A percentile compares a stretch with the other conserved stretches of the same genome.
Evolutionary conservation across 2,888 invertebrate genomes (phyloP).

Genomic region (Pardosa pseudoannulata): DNA sequence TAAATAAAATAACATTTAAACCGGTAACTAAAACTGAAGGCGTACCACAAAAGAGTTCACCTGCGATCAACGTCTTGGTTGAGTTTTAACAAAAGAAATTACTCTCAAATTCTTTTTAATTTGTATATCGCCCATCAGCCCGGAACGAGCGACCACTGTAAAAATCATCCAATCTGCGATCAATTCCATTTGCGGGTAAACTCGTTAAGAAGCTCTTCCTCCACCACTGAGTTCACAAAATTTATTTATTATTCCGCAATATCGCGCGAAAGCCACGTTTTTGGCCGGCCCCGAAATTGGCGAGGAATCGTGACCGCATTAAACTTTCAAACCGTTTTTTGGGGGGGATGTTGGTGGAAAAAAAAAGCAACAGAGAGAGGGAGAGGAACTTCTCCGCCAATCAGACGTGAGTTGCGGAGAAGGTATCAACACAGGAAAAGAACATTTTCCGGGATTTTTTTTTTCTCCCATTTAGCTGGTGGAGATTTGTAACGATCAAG

Average conservation of each 20-base stretch:
- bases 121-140: conserved; percentile 31
- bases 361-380: not conserved
- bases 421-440: conserved; percentile 8
- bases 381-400: conserved; percentile 57
- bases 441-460: not conserved
- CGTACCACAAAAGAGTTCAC: no score
- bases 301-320: conserved; percentile 69
- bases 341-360: conserved; percentile 2
- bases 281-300: conserved; percentile 60
- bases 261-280: conserved; percentile 67
- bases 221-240: conserved; percentile 21
- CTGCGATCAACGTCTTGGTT: no score
- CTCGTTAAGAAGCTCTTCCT: conserved; percentile 41
- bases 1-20: no score
- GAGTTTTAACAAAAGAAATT: no score
- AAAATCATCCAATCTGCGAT: conserved; percentile 65
- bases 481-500: conserved; percentile 10
- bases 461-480: not conserved
- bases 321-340: conserved; percentile 69
- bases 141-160: conserved; percentile 4
- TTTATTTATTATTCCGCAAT: conserved; percentile 71
- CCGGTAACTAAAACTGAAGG: no score
- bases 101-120: conserved; percentile 25
- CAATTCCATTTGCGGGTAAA: conserved; percentile 71
- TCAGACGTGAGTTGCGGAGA: conserved; percentile 65